phyloP scores from a whole-genome alignment of 2,888 invertebrate species.

The Volucella zonaria region DNA sequence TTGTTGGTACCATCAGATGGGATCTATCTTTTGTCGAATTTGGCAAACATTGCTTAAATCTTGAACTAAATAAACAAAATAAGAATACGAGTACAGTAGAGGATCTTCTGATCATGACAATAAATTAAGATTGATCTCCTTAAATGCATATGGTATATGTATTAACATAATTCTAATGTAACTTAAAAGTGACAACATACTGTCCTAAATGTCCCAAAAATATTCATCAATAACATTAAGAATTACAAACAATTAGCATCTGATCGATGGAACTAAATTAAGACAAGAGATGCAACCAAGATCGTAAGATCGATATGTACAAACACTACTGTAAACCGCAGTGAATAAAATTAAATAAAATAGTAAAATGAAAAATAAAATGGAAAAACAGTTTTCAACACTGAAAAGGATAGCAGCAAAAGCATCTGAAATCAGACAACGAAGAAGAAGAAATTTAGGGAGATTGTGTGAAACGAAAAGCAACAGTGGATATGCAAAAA shows the following conservation, averaged over 20 bases:
- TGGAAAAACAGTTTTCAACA: slow-evolving; percentile 55
- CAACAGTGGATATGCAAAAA: slow-evolving; percentile 60
- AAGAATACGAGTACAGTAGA: slow-evolving; percentile 47
- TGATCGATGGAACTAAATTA: slow-evolving; percentile 71
- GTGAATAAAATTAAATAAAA: not conserved
- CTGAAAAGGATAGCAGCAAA: slow-evolving; percentile 68
- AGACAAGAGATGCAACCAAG: slow-evolving; percentile 61
- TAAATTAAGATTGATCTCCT: slow-evolving; percentile 21
- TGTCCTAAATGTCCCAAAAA: slow-evolving; percentile 32
- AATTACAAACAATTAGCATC: slow-evolving; percentile 72
- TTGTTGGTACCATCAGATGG: slow-evolving; percentile 36
- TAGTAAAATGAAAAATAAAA: slow-evolving; percentile 47
- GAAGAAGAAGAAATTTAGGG: slow-evolving; percentile 56
- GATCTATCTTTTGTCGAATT: slow-evolving; percentile 49
- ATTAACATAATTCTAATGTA: too few relatives aligned
- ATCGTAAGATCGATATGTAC: slow-evolving; percentile 55
- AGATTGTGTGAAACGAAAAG: slow-evolving; percentile 61
- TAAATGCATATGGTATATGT: not conserved
- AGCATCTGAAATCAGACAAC: slow-evolving; percentile 26
- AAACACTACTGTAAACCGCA: slow-evolving; percentile 37
- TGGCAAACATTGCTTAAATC: slow-evolving; percentile 42
- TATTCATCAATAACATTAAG: slow-evolving; percentile 43
- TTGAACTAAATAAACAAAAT: slow-evolving; percentile 31
- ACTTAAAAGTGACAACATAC: not conserved
- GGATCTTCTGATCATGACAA: slow-evolving; percentile 45